Evolutionary conservation across 2,113 vertebrate species (phyloP), one percentile per base, ranked within the genome.

Genomic region (Haemorhous mexicanus): DNA sequence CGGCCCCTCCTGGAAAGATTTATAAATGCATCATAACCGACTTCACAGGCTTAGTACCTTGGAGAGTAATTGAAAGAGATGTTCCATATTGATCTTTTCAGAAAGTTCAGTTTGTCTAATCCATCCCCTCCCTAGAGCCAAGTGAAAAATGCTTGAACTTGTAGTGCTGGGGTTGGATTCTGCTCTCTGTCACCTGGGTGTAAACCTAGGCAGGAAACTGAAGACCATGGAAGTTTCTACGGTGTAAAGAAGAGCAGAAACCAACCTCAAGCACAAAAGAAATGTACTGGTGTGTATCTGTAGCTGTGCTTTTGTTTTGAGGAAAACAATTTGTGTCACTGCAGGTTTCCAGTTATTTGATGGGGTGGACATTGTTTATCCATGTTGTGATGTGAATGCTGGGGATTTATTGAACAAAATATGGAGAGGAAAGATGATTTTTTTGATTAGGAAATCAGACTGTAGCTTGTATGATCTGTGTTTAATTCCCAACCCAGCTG

Each of bases 21-120:
- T 97, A 94, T 96, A 95, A 94, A 95, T 95, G 84, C 93, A 95
- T 95, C 95, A 97, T 94, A 97, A 94, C 93, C 0, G 7, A 94
- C 94, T 96, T 97, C 91, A 92, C 93, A 94, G 80, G 69, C 80
- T 94, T 89, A 94, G 89, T 94, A 78, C 96, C 93, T 96, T 89
- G 32, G 95, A 97, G 95, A 97, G 89, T 95, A 97, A 97, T 97
- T 97, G 96, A 95, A 97, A 94, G 93, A 95, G 93, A 96, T 97
- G 95, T 97, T 96, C 94, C 87, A 94, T 96, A 95, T 97, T 97
- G 96, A 96, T 97, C 94, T 97, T 97, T 96, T 94, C 93, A 95
- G 94, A 97, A 97, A 95, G 95, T 97, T 95, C 94, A 89, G 93
- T 95, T 97, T 97, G 91, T 95, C 96, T 95, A 94, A 97, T 96